phyloP scores from a whole-genome alignment of 2,888 invertebrate species.

The Nephrotoma guestfalica region DNA sequence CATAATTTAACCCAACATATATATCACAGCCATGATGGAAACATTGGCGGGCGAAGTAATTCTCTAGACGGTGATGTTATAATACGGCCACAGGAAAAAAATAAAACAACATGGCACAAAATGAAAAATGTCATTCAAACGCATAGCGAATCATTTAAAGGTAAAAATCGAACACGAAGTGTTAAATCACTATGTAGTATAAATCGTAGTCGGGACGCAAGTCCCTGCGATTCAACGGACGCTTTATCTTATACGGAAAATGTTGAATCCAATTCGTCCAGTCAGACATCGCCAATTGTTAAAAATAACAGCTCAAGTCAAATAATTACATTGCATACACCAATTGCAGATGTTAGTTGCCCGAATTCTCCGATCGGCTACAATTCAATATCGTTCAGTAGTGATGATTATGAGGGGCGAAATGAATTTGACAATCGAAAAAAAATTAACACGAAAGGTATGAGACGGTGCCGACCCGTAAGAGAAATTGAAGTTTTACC shows the following conservation, averaged over 20 bases:
- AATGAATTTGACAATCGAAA: not conserved
- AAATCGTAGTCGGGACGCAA: constrained; percentile 14
- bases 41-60: constrained; percentile 17
- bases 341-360: not conserved
- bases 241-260: constrained; percentile 10
- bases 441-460: constrained; percentile 9
- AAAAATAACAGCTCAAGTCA: not conserved
- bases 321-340: constrained; percentile 1
- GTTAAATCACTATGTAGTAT: constrained; percentile 14
- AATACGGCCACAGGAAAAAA: constrained; percentile 25
- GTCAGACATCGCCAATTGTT: not conserved
- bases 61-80: constrained; percentile 21
- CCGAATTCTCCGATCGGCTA: constrained; percentile 10
- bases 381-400: not conserved
- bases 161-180: constrained; percentile 13
- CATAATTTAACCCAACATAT: not conserved
- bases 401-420: constrained; percentile 10
- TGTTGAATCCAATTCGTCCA: not conserved
- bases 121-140: constrained; percentile 65
- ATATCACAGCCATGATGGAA: not conserved
- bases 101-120: constrained; percentile 62
- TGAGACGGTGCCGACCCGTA: constrained; percentile 15
- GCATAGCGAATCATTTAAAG: constrained; percentile 18
- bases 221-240: constrained; percentile 14
- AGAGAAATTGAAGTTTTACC: constrained; percentile 30